Conservation (phyloP, 2,113 vertebrate genomes). For the Azemiops feae region DNA sequence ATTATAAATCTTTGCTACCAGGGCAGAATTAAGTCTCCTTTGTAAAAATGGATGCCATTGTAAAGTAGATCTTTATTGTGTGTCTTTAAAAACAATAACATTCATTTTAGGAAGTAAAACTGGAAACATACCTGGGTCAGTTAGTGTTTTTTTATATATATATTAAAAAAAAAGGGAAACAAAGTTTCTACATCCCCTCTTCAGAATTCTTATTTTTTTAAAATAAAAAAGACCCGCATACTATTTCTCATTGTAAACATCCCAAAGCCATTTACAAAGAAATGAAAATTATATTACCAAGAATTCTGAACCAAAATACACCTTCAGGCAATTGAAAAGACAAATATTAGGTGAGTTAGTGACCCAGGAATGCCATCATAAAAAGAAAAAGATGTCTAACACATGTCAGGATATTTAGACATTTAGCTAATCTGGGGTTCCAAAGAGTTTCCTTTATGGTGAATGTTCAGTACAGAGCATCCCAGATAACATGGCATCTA, state of each 20-base stretch:
- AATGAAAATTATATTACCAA: neutral
- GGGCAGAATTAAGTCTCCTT: constrained; percentile 14
- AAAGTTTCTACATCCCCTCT: neutral
- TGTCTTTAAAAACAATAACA: neutral
- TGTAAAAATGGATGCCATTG: constrained; percentile 1
- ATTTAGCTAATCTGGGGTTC: neutral
- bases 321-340: neutral
- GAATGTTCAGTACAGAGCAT: neutral
- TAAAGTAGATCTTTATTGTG: neutral
- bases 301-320: neutral
- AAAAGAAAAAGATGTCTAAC: neutral
- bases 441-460: neutral
- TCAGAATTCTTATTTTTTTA: neutral
- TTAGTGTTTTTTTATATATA: neutral
- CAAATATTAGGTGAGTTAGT: neutral
- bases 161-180: neutral
- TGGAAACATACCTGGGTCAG: neutral
- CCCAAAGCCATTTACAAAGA: neutral
- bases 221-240: neutral
- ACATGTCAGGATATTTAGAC: neutral
- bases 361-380: neutral
- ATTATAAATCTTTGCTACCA: constrained; percentile 3
- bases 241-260: neutral
- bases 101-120: neutral
- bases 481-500: neutral